Base-by-base conservation (phyloP, 2,888 invertebrate genomes). In the Gymnosoma rotundatum region DNA sequence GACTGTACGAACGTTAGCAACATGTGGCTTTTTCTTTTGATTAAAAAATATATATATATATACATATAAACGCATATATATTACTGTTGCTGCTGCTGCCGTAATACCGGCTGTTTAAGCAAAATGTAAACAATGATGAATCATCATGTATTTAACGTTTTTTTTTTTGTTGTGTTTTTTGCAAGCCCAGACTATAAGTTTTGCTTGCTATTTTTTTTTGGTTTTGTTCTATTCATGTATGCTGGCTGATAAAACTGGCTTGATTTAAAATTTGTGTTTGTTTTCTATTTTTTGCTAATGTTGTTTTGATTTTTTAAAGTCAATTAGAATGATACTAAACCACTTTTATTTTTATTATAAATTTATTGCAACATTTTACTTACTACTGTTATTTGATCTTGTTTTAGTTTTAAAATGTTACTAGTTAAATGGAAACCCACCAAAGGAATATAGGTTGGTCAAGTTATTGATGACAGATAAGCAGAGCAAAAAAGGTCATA, bases 41-140 rank as follows among this genome's bases (percentile, higher is more conserved):
- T 64, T 72, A 38, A 48, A 36, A 56, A 58, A 50, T 32, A 69
- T 72, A 38, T 38, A 2, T 25, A 25, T 25, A 69, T 72, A 38
- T 38, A 2, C 4, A 25, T 25, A 25, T 25, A 25, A 25, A 25
- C 4, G 25, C 4, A 25, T 25, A 32, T 9, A 20, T 67, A n/a
- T 16, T 69, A 18, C 56, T 74, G 63, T 50, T 75, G 56, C 36
- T 69, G 21, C 56, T 73, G 72, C 76, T 72, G 80, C 64, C 21
- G 76, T 76, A 69, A 76, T 83, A 73, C 83, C 83, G 83, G 83
- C 83, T 83, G 83, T 78, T 83, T 83, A 50, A 81, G 80, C 61
- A 54, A 80, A 81, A 83, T 69, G 83, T 83, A 83, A 83, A 83
- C 83, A 83, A 73, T 83, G 83, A 81, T 83, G 83, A 83, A 83